A percentile compares a stretch with the other conserved stretches of the same genome.
Conservation (phyloP, 2,888 invertebrate species). For the Spodoptera littoralis region DNA sequence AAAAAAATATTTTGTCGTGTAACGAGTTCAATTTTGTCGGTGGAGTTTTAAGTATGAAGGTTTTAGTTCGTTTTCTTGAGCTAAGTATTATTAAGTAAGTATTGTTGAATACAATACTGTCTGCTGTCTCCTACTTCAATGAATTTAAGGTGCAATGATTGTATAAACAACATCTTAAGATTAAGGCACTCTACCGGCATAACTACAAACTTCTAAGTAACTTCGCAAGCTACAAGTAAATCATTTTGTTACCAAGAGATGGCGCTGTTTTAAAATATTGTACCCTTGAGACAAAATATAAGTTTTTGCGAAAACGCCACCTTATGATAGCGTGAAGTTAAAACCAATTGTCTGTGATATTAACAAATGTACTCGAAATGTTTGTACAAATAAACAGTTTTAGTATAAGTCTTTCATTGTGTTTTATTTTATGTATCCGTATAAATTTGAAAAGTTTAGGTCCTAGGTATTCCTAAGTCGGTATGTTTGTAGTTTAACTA, state of each 20-base stretch:
- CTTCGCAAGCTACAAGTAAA: constrained; percentile 22
- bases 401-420: constrained; percentile 3
- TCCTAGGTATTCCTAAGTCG: too few species aligned
- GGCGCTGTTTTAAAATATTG: constrained; percentile 43
- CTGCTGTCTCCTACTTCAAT: too few species aligned
- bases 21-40: neutral
- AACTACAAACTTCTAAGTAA: constrained; percentile 32
- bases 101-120: too few species aligned
- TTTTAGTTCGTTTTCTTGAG: too few species aligned
- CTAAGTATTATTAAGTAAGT: too few species aligned
- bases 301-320: constrained; percentile 16
- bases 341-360: constrained; percentile 53
- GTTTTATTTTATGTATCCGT: constrained; percentile 18
- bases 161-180: constrained; percentile 2
- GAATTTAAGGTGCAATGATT: too few species aligned
- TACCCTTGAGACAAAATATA: neutral
- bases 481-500: too few species aligned
- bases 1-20: neutral
- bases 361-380: constrained; percentile 30
- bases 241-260: constrained; percentile 44
- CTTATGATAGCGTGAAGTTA: constrained; percentile 23
- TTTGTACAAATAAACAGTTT: constrained; percentile 44
- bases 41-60: too few species aligned
- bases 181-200: constrained; percentile 38
- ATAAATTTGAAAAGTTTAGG: too few species aligned